A percentile compares a stretch with the other conserved stretches of the same genome.
These are phyloP conservation scores for Cristatella mucedo DNA, from an alignment of 2,888 invertebrate genomes.

Conservation along the genomic window DNA sequence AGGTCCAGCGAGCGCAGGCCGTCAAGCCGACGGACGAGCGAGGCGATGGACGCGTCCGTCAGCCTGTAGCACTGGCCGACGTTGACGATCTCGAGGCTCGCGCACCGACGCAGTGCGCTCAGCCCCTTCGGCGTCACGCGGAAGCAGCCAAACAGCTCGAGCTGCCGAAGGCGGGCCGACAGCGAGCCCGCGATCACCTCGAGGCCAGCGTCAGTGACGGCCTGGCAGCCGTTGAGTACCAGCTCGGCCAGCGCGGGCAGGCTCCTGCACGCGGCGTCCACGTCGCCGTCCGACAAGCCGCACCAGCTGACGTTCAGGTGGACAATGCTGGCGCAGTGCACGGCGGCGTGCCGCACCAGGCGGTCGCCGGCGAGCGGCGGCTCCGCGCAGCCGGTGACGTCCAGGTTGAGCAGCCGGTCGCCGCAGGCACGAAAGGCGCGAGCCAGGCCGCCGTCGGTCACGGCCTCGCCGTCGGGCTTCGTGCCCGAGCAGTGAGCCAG, in stretches of 20 bases:
- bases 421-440: background rate
- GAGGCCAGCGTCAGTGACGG: constrained; percentile 25
- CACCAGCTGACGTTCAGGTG: constrained; percentile 33
- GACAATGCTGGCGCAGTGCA: constrained; percentile 25
- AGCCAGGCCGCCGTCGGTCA: background rate
- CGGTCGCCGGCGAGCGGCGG: constrained; percentile 23
- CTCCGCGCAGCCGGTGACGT: constrained; percentile 4
- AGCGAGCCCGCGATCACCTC: constrained; percentile 18
- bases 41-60: background rate
- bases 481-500: background rate
- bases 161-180: background rate
- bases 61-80: constrained; percentile 4
- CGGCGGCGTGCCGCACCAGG: constrained; percentile 27
- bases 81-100: background rate
- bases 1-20: constrained; percentile 27
- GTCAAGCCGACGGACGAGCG: constrained; percentile 15
- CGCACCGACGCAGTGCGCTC: constrained; percentile 15
- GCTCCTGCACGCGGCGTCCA: constrained; percentile 21
- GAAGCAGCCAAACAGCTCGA: constrained; percentile 36
- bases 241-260: background rate
- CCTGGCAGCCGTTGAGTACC: constrained; percentile 26
- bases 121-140: constrained; percentile 24
- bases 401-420: background rate
- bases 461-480: background rate
- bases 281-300: constrained; percentile 24